A percentile compares a stretch with the other conserved stretches of the same genome.
Evolutionary conservation across 2,113 vertebrate species (phyloP).

Genomic region (Scartelaos histophorus): DNA sequence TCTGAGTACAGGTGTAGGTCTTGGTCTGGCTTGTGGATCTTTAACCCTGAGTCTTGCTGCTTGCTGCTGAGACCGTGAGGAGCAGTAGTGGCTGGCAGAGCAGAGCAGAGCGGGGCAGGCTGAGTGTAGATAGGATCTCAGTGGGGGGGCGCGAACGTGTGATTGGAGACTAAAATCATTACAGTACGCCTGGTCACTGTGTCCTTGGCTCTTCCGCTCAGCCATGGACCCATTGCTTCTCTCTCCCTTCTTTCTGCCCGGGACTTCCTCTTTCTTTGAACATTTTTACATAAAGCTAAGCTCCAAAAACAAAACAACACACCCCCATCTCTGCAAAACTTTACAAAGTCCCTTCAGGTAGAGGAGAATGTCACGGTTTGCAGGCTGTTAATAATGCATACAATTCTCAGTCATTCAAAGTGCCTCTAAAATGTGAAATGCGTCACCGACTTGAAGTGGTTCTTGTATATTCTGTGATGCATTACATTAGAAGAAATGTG

Average conservation of each 20-base stretch:
- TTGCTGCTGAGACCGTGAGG: conserved; percentile 22
- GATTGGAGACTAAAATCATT: conserved; percentile 80
- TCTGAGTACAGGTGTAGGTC: neutral
- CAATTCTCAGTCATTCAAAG: neutral
- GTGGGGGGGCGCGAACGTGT: conserved; percentile 68
- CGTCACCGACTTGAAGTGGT: neutral
- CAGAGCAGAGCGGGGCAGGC: conserved; percentile 4
- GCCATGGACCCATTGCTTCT: conserved; percentile 38
- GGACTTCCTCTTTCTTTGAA: neutral
- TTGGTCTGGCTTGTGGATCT: conserved; percentile 19
- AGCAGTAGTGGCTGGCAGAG: conserved; percentile 57
- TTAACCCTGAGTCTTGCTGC: conserved; percentile 17
- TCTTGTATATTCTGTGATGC: conserved; percentile 1
- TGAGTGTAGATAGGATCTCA: conserved; percentile 73
- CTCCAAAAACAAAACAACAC: neutral
- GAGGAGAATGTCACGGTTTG: neutral
- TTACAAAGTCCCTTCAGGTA: conserved; percentile 8
- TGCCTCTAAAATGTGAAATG: conserved; percentile 4
- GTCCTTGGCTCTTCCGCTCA: conserved; percentile 75
- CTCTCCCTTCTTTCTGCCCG: conserved; percentile 18
- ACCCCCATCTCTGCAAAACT: neutral
- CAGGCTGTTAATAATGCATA: neutral
- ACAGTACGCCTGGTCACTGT: conserved; percentile 72
- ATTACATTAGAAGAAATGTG: neutral
- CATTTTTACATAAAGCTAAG: neutral